Percentiles rank a stretch among this genome's conserved stretches.
These are phyloP conservation scores for Drosophila colorata DNA, from an alignment of 2,888 invertebrate genomes.

Conservation along the genomic window DNA sequence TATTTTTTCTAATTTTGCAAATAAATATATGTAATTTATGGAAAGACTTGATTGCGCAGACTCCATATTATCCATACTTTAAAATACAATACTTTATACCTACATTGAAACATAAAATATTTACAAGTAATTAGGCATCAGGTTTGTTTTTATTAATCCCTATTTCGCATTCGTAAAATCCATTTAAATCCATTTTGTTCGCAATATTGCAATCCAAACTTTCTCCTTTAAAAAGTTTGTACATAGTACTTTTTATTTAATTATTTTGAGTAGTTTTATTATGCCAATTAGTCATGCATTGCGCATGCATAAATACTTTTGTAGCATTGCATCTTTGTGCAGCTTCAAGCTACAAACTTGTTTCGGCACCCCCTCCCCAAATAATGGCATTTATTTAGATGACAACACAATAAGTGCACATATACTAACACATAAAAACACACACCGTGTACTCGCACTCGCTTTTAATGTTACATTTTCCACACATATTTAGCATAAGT, in stretches of 20 bases:
- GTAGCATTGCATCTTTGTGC: slow-evolving; percentile 16
- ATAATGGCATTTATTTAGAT: slow-evolving; percentile 62
- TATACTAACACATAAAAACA: neutral
- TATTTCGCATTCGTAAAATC: no score
- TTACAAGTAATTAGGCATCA: neutral
- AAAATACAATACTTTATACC: no score
- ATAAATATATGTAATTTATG: no score
- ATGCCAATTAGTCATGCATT: slow-evolving; percentile 19
- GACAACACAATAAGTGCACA: slow-evolving; percentile 58
- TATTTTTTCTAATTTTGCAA: no score
- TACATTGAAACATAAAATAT: neutral
- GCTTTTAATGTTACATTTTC: slow-evolving; percentile 62
- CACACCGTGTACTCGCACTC: neutral
- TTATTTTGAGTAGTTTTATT: slow-evolving; percentile 10
- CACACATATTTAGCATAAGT: slow-evolving; percentile 68
- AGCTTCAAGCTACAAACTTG: slow-evolving; percentile 30
- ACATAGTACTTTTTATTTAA: neutral
- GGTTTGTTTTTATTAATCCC: neutral
- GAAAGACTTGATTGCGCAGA: no score
- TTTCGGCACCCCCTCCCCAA: slow-evolving; percentile 38
- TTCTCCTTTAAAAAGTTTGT: neutral
- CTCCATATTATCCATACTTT: no score
- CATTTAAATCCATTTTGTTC: neutral
- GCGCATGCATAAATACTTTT: slow-evolving; percentile 7
- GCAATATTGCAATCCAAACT: neutral